Evolutionary conservation across 2,888 invertebrate species (phyloP), one percentile per base, ranked within the genome.

Genomic region (Coelopa pilipes): DNA sequence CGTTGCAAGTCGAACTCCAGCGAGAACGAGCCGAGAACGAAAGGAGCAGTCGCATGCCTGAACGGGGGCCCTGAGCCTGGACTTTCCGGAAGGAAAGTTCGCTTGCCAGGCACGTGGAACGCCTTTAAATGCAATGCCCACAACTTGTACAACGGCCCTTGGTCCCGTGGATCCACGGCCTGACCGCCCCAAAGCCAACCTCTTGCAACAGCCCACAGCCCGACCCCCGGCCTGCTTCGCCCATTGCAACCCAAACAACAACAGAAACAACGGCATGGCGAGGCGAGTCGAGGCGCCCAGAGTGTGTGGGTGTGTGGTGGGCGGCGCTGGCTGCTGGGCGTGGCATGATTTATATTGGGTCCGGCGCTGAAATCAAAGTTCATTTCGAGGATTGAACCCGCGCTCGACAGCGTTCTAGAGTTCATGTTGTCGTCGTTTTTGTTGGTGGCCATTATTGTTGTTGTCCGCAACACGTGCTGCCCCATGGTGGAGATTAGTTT

Each of bases 301-400:
- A 1, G 55, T 55, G 55, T 55, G 55, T 55, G 5, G n/a, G 55
- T 13, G 55, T 55, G 15, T 55, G 55, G n/a, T 55, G n/a, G n/a
- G 17, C 17, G 11, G 9, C n/a, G 55, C 0, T 17, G 17, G 60
- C 60, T 24, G 24, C 19, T 60, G n/a, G 45, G 17, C 15, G 65
- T 10, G 49, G 65, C 49, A 47, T 62, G 62, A 60, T 62, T 62
- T 70, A 62, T 70, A 62, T 49, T 50, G 62, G 62, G 49, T 62
- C 62, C 47, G 62, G 62, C 62, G 60, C 10, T 62, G 34, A 70
- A 70, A 62, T 49, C 70, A 62, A 47, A 70, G 70, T 70, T 70
- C 70, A 59, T 70, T 70, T 47, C 46, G 70, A 59, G 59, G 70
- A 70, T 70, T 70, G 70, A 70, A 70, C 70, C 62, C 49, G n/a